Evolutionary conservation across 2,888 invertebrate genomes (phyloP).

Genomic region (Augiades crinisus): DNA sequence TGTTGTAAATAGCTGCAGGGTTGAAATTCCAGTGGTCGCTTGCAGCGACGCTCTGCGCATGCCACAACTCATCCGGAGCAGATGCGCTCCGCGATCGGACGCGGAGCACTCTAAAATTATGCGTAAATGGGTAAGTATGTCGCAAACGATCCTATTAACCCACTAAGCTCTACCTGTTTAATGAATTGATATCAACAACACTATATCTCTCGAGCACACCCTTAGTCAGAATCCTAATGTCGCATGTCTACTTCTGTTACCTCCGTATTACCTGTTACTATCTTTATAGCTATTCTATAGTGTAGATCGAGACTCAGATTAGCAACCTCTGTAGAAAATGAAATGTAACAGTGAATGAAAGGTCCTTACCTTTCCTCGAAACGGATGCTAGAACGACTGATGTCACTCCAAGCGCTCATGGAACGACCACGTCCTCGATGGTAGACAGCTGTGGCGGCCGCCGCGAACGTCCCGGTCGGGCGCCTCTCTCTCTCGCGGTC

Average conservation of each 20-base stretch:
- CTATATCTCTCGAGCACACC: constrained; percentile 21
- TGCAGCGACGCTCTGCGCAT: constrained; percentile 30
- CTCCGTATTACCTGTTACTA: constrained; percentile 4
- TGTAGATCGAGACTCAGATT: neutral
- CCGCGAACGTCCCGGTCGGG: constrained; percentile 62
- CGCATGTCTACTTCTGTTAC: constrained; percentile 24
- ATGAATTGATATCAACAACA: constrained; percentile 1
- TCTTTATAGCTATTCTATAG: neutral
- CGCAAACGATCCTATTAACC: neutral
- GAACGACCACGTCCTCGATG: constrained; percentile 84
- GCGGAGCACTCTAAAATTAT: constrained; percentile 25
- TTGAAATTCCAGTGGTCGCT: neutral
- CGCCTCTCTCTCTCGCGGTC: constrained; percentile 63
- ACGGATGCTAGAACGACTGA: constrained; percentile 91
- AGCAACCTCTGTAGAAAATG: neutral
- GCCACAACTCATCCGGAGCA: constrained; percentile 18
- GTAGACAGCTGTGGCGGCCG: constrained; percentile 63
- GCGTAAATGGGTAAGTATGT: constrained; percentile 31
- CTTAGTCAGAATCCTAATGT: neutral
- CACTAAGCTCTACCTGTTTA: neutral
- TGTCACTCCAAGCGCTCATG: constrained; percentile 94
- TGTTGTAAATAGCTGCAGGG: neutral
- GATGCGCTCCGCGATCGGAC: constrained; percentile 30
- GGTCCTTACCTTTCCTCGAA: constrained; percentile 87
- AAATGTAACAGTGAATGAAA: constrained; percentile 28